Base-by-base conservation (phyloP, 2,113 vertebrate species). In the Kryptolebias marmoratus region DNA sequence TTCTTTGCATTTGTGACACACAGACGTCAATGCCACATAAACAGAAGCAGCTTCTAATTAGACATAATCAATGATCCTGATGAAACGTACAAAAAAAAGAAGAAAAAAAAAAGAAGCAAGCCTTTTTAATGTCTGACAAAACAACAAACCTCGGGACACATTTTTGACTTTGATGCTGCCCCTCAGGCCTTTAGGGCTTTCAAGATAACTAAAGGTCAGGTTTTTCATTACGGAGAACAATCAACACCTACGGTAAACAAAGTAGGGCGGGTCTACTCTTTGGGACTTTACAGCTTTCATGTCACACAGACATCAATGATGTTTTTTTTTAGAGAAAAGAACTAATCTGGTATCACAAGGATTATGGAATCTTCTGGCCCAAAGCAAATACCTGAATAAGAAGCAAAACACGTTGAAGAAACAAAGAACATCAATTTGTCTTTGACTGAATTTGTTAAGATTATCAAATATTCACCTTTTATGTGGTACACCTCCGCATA, bases 211-310 rank as follows among this genome's bases (percentile, higher is more conserved):
- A 83, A 89, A 87, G 87, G 90, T 88, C 87, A 85, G 67, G 61
- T 73, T 77, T 79, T 87, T 88, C 82, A 85, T 89, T 87, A 84
- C 39, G 66, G 70, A 72, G 84, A 85, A 90, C 88, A 88, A 88
- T 79, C 81, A 71, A 71, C 56, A 61, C 52, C 63, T 52, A 62
- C 31, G n/a, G 72, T 2, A 48, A 78, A 48, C 9, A 22, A 11
- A 57, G 54, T 2, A 18, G 57, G 66, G 63, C 1, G 31, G 73
- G 60, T 44, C 9, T 15, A 28, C 44, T 71, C 68, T 69, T 5
- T 56, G 58, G 75, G 69, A 84, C 58, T 78, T 68, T 81, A 53
- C 66, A 44, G 53, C 68, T 48, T 58, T 81, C 76, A 87, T 62
- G 71, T 68, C 48, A 27, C 6, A 47, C 68, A 67, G 45, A 75